These are phyloP conservation scores for Tenualosa thibaudeaui DNA, from an alignment of 2,797 vertebrate species.

Conservation along the genomic window DNA sequence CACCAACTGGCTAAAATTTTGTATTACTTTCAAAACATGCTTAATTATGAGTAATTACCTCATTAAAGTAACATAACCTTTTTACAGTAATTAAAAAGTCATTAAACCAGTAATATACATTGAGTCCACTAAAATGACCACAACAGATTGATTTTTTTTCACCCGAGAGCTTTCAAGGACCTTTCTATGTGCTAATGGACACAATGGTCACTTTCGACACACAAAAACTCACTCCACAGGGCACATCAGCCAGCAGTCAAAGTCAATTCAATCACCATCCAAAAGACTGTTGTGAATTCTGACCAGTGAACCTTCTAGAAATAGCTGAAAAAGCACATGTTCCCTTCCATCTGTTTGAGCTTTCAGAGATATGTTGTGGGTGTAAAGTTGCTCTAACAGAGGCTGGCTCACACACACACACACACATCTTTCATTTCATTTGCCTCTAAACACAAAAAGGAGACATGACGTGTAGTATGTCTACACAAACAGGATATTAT, in stretches of 20 bases:
- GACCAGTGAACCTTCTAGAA: neutral
- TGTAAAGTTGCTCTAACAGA: neutral
- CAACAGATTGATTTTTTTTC: neutral
- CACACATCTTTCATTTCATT: neutral
- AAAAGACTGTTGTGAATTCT: neutral
- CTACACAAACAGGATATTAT: neutral
- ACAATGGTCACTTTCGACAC: neutral
- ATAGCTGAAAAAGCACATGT: neutral
- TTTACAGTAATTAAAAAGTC: constrained; percentile 22
- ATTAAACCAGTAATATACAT: constrained; percentile 22
- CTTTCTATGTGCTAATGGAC: neutral
- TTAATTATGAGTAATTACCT: constrained; percentile 9
- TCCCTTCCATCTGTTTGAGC: neutral
- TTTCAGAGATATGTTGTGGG: neutral
- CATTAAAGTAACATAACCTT: constrained; percentile 17
- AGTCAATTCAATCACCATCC: neutral
- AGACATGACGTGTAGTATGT: neutral
- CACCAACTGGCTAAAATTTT: neutral
- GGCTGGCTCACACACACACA: neutral
- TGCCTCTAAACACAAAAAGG: neutral
- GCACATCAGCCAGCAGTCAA: neutral
- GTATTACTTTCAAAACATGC: constrained; percentile 9
- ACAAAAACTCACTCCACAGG: neutral
- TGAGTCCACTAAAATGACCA: neutral
- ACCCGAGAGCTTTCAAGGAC: neutral